phyloP scores from a whole-genome alignment of 2,797 vertebrate species.

The Stomatorhinus walkeri region DNA sequence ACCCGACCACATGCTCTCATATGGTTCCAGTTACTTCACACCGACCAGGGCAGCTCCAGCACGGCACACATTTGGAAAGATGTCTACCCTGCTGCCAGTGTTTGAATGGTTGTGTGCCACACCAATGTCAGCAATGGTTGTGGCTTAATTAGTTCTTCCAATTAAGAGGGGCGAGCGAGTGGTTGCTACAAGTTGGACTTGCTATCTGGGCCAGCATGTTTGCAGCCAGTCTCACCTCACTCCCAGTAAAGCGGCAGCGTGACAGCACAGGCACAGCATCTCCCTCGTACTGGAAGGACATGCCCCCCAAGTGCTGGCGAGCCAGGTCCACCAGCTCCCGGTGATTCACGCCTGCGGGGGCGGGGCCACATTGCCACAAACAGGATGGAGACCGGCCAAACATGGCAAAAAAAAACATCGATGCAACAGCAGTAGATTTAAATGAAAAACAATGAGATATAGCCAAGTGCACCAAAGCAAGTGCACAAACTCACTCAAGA shows the following conservation, averaged over 20 bases:
- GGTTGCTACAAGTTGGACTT: not conserved
- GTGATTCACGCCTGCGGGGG: slow-evolving; percentile 74
- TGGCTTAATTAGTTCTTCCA: not conserved
- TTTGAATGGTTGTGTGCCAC: not conserved
- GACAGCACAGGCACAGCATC: slow-evolving; percentile 67
- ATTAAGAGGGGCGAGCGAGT: not conserved
- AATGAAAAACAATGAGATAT: not conserved
- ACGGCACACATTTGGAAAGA: not conserved
- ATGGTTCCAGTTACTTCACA: not conserved
- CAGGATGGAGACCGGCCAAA: not conserved
- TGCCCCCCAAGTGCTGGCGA: slow-evolving; percentile 69
- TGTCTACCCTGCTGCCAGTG: not conserved
- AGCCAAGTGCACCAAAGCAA: not conserved
- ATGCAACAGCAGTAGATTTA: not conserved
- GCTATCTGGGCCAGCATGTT: not conserved
- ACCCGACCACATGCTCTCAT: not conserved
- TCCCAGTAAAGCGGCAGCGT: slow-evolving; percentile 86
- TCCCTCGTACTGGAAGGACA: slow-evolving; percentile 66
- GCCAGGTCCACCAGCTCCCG: slow-evolving; percentile 77
- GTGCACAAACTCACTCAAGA: not conserved
- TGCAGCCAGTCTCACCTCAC: slow-evolving; percentile 68
- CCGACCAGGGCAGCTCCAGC: not conserved
- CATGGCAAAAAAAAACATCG: not conserved
- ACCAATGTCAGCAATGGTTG: not conserved
- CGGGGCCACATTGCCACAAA: not conserved